phyloP scores from a whole-genome alignment of 2,888 invertebrate species.

The Pristionchus exspectatus region DNA sequence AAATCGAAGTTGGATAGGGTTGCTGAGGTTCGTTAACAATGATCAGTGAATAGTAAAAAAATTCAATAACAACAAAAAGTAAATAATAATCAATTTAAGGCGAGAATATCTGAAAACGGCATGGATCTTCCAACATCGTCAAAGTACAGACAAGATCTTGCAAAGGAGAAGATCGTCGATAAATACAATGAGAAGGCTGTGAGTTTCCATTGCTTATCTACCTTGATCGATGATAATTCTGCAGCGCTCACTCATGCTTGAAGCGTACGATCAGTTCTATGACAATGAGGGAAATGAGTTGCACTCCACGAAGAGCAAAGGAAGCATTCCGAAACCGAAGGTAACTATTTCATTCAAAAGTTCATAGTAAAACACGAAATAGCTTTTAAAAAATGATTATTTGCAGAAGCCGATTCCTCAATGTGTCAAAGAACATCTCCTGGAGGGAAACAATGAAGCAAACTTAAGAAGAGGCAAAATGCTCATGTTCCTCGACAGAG shows the following conservation, averaged over 20 bases:
- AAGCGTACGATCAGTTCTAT: conserved; percentile 32
- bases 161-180: background rate
- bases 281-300: conserved; percentile 16
- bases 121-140: background rate
- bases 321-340: background rate
- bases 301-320: background rate
- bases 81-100: background rate
- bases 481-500: background rate
- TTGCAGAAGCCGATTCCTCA: background rate
- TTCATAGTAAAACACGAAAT: too few relatives aligned
- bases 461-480: background rate
- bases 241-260: background rate
- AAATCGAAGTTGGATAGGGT: background rate
- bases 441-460: background rate
- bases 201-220: background rate
- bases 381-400: too few relatives aligned
- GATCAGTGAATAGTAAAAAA: background rate
- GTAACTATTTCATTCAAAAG: background rate
- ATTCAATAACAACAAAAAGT: background rate
- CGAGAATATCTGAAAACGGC: background rate
- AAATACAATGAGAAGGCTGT: background rate
- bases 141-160: background rate
- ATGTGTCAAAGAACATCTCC: background rate
- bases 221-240: background rate
- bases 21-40: background rate